These are phyloP conservation scores for Xylocampa areola DNA, from an alignment of 2,888 invertebrate genomes.

Conservation along the genomic window DNA sequence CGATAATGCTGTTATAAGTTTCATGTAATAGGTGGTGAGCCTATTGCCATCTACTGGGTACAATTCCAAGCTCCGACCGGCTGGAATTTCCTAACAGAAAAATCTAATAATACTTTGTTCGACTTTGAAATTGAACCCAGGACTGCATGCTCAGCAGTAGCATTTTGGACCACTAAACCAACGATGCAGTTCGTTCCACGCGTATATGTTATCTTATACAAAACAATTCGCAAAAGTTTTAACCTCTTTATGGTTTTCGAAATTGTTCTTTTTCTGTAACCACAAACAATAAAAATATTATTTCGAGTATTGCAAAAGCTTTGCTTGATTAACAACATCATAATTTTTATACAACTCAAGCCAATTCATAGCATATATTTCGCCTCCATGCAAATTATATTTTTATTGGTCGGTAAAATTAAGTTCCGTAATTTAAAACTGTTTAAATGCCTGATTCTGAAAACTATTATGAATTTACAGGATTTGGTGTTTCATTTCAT, in stretches of 20 bases:
- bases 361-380: slow-evolving; percentile 68
- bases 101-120: too few relatives aligned
- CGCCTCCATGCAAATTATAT: slow-evolving; percentile 64
- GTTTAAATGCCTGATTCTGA: neutral
- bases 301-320: slow-evolving; percentile 51
- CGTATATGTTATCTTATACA: too few relatives aligned
- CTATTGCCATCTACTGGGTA: too few relatives aligned
- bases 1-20: too few relatives aligned
- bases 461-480: slow-evolving; percentile 6
- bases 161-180: too few relatives aligned
- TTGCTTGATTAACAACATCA: slow-evolving; percentile 35
- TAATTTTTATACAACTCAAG: slow-evolving; percentile 54
- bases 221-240: too few relatives aligned
- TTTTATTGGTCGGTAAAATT: slow-evolving; percentile 35
- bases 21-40: too few relatives aligned
- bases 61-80: too few relatives aligned
- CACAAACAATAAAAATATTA: slow-evolving; percentile 55
- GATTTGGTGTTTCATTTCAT: neutral
- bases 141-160: too few relatives aligned
- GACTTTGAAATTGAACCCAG: too few relatives aligned
- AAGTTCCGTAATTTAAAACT: slow-evolving; percentile 37
- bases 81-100: too few relatives aligned
- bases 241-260: neutral
- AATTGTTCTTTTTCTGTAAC: slow-evolving; percentile 34
- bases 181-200: too few relatives aligned